Evolutionary conservation across 2,888 invertebrate genomes (phyloP).

Genomic region (Diaprepes abbreviatus): DNA sequence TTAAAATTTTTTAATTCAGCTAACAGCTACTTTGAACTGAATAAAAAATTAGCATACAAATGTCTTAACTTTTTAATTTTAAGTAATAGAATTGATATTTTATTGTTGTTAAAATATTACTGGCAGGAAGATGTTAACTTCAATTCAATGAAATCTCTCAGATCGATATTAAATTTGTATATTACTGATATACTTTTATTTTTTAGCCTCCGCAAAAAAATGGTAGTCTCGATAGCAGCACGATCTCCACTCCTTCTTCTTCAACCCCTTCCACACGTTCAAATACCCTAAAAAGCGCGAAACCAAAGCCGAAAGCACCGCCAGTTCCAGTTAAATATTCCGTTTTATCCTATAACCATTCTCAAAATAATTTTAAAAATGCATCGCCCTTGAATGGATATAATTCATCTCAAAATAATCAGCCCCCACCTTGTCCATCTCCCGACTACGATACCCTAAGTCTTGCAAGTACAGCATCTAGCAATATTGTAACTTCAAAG

Average conservation of each 20-base stretch:
- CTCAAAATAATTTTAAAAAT: slow-evolving; percentile 9
- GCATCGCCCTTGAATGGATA: slow-evolving; percentile 13
- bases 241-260: slow-evolving; percentile 23
- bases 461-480: slow-evolving; percentile 60
- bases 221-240: slow-evolving; percentile 18
- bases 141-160: too few relatives aligned
- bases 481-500: slow-evolving; percentile 41
- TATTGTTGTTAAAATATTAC: too few relatives aligned
- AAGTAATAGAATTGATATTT: too few relatives aligned
- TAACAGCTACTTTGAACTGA: too few relatives aligned
- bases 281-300: slow-evolving; percentile 55
- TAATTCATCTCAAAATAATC: slow-evolving; percentile 51
- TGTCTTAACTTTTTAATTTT: too few relatives aligned
- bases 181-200: not conserved
- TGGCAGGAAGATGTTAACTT: too few relatives aligned
- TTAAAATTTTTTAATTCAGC: too few relatives aligned
- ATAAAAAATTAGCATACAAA: too few relatives aligned
- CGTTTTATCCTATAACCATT: slow-evolving; percentile 58
- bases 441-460: slow-evolving; percentile 71
- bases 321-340: slow-evolving; percentile 66
- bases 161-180: too few relatives aligned
- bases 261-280: slow-evolving; percentile 44
- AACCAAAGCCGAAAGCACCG: slow-evolving; percentile 62
- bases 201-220: slow-evolving; percentile 54
- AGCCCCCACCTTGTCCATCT: slow-evolving; percentile 69